Evolutionary conservation across 2,888 invertebrate species (phyloP).

Genomic region (Platycnemis pennipes): DNA sequence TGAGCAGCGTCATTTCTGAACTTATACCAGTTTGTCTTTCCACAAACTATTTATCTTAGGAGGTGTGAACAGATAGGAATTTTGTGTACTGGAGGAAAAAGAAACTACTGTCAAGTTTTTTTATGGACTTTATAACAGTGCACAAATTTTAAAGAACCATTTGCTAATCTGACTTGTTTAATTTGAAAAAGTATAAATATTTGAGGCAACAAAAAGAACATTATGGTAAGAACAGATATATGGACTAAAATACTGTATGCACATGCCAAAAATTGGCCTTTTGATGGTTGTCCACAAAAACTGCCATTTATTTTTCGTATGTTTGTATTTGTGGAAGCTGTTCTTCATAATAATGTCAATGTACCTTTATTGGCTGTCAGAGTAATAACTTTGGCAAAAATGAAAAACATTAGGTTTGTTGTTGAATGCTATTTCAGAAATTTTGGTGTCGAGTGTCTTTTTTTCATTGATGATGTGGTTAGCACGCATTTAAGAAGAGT

Average conservation of each 20-base stretch:
- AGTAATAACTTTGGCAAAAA: conserved; percentile 40
- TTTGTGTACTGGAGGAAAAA: neutral
- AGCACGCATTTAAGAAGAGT: conserved; percentile 64
- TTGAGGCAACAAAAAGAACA: neutral
- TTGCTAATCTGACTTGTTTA: neutral
- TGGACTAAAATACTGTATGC: conserved; percentile 22
- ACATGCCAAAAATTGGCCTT: conserved; percentile 48
- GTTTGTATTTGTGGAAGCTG: conserved; percentile 47
- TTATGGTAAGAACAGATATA: neutral
- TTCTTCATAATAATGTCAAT: conserved; percentile 44
- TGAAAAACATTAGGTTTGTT: conserved; percentile 35
- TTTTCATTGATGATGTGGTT: conserved; percentile 55
- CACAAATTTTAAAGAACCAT: conserved; percentile 23
- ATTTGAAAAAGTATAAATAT: conserved; percentile 1
- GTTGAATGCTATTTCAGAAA: conserved; percentile 56
- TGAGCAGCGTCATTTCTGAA: conserved; percentile 10
- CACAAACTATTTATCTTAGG: conserved; percentile 35
- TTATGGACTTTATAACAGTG: conserved; percentile 41
- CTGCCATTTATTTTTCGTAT: conserved; percentile 55
- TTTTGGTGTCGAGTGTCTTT: conserved; percentile 59
- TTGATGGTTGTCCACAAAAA: neutral
- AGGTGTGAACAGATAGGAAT: conserved; percentile 6
- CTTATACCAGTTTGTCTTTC: conserved; percentile 35
- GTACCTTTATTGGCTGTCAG: conserved; percentile 56
- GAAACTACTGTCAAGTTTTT: neutral